Evolutionary conservation across 2,888 invertebrate species (phyloP), one percentile per base, ranked within the genome.

Genomic region (Fragum fragum): DNA sequence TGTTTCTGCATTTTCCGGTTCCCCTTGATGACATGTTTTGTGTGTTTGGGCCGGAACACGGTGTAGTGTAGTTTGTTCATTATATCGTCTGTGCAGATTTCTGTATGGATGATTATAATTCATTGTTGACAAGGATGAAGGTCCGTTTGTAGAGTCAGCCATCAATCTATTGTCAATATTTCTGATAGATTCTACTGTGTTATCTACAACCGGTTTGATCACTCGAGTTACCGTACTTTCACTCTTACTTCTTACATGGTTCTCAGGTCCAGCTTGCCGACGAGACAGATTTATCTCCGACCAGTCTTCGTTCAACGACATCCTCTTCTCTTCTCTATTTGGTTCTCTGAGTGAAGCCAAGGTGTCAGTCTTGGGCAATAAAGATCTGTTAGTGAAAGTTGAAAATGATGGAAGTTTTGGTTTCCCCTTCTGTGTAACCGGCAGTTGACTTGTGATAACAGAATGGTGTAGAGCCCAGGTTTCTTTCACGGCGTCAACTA

Each of bases 381-480:
- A 16, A 47, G 71, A 42, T 63, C 77, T 79, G 47, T 77, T 68
- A 16, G 75, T 59, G 39, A 85, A 82, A 21, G 85, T 82, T 26
- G 85, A 71, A 55, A 86, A 76, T 1, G 83, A 81, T 18, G 83
- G 86, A 28, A 86, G 69, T 5, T 23, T 32, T 26, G 63, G 47
- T 66, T 69, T 83, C 21, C 52, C 79, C 18, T 32, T 55, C 6
- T 28, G 55, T 1, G 42, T 14, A 7, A 16, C 18, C 11, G 77
- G 39, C 14, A 77, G 26, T 21, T 53, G 59, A 52, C 53, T 79
- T 2, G 74, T 74, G 70, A 78, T 74, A 6, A 76, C 76, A 11
- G 77, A 78, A 32, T 81, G 81, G 47, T 83, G 86, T 55, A 69
- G 52, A 1, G 83, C 83, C 83, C 83, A 86, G 0, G 83, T 76